Percentiles rank a stretch among this genome's conserved stretches.
Conservation (phyloP, 2,888 invertebrate species). For the Caenorhabditis drosophilae region DNA sequence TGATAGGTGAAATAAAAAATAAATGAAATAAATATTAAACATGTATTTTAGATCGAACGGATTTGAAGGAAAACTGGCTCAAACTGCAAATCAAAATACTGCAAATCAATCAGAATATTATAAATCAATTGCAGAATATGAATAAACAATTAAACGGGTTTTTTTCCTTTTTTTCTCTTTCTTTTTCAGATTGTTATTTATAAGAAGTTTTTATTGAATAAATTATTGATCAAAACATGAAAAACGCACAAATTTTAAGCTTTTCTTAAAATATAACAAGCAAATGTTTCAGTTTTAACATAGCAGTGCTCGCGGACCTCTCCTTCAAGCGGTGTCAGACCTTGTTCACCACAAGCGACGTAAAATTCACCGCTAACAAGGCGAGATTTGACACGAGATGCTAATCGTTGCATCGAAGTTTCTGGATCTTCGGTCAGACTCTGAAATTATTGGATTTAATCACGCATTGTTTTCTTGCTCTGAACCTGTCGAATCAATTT, state of each 20-base stretch:
- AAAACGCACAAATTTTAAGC: no score
- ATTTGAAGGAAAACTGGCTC: slow-evolving; percentile 82
- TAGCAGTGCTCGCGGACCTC: slow-evolving; percentile 47
- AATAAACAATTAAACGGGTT: slow-evolving; percentile 23
- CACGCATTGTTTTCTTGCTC: no score
- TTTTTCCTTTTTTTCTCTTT: neutral
- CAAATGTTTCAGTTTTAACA: slow-evolving; percentile 38
- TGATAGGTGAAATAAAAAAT: slow-evolving; percentile 77
- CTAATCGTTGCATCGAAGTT: slow-evolving; percentile 42
- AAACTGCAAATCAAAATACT: slow-evolving; percentile 43
- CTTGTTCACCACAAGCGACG: slow-evolving; percentile 49
- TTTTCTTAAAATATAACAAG: slow-evolving; percentile 47
- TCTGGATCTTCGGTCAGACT: slow-evolving; percentile 42
- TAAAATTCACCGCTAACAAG: slow-evolving; percentile 48
- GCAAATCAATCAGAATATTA: slow-evolving; percentile 60
- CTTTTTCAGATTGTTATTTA: neutral
- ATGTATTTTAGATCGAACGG: slow-evolving; percentile 75
- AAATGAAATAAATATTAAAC: neutral
- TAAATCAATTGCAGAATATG: slow-evolving; percentile 44
- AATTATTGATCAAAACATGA: no score
- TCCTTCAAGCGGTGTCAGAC: slow-evolving; percentile 42
- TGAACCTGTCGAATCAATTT: slow-evolving; percentile 47
- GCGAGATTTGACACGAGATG: slow-evolving; percentile 40
- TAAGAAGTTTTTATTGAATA: neutral
- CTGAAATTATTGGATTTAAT: no score